Evolutionary conservation across 2,888 invertebrate genomes (phyloP).

Genomic region (Pelosia muscerda): DNA sequence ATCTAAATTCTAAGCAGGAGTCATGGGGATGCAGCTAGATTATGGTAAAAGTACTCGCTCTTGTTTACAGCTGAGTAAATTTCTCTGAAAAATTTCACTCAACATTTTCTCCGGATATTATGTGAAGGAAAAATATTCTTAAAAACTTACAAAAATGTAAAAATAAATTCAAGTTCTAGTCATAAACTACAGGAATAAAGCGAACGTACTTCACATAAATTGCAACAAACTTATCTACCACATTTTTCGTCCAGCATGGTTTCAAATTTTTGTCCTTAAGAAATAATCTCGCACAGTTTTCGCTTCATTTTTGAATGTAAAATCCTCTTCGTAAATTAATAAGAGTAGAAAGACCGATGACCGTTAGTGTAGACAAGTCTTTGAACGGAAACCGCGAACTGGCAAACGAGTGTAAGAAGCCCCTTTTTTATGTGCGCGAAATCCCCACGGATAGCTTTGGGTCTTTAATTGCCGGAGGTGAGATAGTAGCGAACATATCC

Average conservation of each 20-base stretch:
- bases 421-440: too few relatives aligned
- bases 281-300: not conserved
- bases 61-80: not conserved
- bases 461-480: too few relatives aligned
- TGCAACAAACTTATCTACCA: slow-evolving; percentile 45
- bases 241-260: slow-evolving; percentile 45
- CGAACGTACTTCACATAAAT: slow-evolving; percentile 43
- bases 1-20: too few relatives aligned
- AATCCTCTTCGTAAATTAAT: not conserved
- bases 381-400: too few relatives aligned
- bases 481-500: too few relatives aligned
- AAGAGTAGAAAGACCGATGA: too few relatives aligned
- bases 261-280: slow-evolving; percentile 11
- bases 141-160: slow-evolving; percentile 16
- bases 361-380: too few relatives aligned
- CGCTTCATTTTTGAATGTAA: not conserved
- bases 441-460: too few relatives aligned
- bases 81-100: not conserved
- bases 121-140: not conserved
- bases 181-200: slow-evolving; percentile 37
- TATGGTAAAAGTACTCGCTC: not conserved
- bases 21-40: not conserved
- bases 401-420: too few relatives aligned
- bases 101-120: not conserved
- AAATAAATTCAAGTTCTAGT: slow-evolving; percentile 30